Evolutionary conservation across 2,113 vertebrate species (phyloP).

Genomic region (Apistogramma diplotaenia): DNA sequence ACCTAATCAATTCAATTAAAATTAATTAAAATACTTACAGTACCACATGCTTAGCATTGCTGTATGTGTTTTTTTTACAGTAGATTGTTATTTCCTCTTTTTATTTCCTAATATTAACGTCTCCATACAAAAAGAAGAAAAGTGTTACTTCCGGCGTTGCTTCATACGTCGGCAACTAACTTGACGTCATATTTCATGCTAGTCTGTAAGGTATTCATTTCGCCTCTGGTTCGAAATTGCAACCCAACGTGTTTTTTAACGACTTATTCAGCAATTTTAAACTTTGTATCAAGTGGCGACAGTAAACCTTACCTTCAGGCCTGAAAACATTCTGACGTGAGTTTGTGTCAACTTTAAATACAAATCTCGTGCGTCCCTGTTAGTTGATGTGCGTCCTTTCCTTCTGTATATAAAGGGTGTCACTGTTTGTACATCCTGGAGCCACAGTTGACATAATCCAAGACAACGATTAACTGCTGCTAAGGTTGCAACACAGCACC

Average conservation of each 20-base stretch:
- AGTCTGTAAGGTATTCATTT: constrained; percentile 25
- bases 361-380: not conserved
- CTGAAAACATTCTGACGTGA: not conserved
- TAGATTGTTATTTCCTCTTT: not conserved
- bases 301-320: not conserved
- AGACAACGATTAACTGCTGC: not conserved
- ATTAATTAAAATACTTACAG: too few species aligned
- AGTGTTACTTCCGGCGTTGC: constrained; percentile 1
- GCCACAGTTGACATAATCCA: not conserved
- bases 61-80: not conserved
- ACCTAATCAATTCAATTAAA: not conserved
- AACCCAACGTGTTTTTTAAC: not conserved
- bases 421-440: not conserved
- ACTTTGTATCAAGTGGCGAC: not conserved
- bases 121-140: too few species aligned
- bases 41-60: not conserved
- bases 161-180: not conserved
- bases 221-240: not conserved
- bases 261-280: not conserved
- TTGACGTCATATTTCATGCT: constrained; percentile 13
- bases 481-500: not conserved
- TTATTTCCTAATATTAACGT: not conserved
- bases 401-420: not conserved
- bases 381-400: too few species aligned
- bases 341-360: not conserved